Evolutionary conservation across 2,113 vertebrate species (phyloP).

Genomic region (Alouatta palliata): DNA sequence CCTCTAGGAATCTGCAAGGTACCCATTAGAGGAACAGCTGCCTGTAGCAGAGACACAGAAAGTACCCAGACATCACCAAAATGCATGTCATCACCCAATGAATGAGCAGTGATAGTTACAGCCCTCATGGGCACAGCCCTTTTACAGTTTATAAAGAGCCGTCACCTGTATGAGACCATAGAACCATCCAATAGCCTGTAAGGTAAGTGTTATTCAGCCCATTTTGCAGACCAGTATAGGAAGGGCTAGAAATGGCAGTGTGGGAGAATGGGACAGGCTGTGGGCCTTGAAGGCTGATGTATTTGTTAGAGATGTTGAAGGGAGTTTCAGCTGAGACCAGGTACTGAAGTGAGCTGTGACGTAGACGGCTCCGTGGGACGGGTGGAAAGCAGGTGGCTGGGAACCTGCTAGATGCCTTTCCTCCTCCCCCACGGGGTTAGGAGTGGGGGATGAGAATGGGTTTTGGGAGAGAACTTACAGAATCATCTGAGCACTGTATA

Average conservation of each 20-base stretch:
- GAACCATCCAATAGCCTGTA: not conserved
- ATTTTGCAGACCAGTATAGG: not conserved
- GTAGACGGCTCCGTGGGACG: not conserved
- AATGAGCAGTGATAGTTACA: rapidly evolving
- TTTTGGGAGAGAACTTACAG: not conserved
- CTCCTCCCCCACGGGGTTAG: not conserved
- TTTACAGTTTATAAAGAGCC: not conserved
- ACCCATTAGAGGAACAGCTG: not conserved
- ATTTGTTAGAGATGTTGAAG: not conserved
- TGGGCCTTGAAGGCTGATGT: not conserved
- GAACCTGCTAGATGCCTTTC: not conserved
- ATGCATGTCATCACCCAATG: rapidly evolving
- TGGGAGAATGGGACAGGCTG: not conserved
- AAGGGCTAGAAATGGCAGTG: not conserved
- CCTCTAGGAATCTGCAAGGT: not conserved
- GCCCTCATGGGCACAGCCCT: not conserved
- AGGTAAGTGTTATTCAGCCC: not conserved
- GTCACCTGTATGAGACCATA: not conserved
- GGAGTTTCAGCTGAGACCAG: not conserved
- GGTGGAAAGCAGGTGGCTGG: not conserved
- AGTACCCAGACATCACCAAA: rapidly evolving
- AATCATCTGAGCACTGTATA: not conserved
- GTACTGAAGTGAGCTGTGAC: not conserved
- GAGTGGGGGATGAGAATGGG: not conserved
- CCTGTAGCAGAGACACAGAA: not conserved